Evolutionary conservation across 2,888 invertebrate genomes (phyloP).

Genomic region (Aethes cnicana): DNA sequence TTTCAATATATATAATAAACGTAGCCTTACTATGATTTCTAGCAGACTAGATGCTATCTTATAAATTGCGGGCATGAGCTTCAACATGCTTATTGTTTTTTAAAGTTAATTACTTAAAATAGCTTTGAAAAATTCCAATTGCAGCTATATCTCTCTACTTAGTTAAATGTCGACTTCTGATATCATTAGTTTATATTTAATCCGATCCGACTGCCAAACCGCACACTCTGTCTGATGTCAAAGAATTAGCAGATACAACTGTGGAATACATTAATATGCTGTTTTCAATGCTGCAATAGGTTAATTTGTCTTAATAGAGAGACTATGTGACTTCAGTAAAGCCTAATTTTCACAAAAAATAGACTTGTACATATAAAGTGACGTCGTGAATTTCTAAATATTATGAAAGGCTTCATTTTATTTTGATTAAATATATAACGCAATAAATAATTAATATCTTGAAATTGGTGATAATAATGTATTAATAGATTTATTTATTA

Average conservation of each 20-base stretch:
- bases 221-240: slow-evolving; percentile 29
- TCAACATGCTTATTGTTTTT: slow-evolving; percentile 14
- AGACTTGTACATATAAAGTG: too few relatives aligned
- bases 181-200: neutral
- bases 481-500: slow-evolving; percentile 2
- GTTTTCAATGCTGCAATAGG: too few relatives aligned
- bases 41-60: slow-evolving; percentile 27
- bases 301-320: too few relatives aligned
- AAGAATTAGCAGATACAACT: slow-evolving; percentile 2
- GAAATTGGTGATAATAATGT: slow-evolving; percentile 1
- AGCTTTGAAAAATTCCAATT: slow-evolving; percentile 7
- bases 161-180: neutral
- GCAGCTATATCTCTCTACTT: slow-evolving; percentile 16
- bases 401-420: neutral
- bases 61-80: slow-evolving; percentile 20
- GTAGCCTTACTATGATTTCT: slow-evolving; percentile 25
- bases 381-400: too few relatives aligned
- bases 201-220: neutral
- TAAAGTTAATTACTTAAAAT: slow-evolving; percentile 26
- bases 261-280: too few relatives aligned
- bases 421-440: neutral
- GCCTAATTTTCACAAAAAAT: too few relatives aligned
- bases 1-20: slow-evolving; percentile 23
- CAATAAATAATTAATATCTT: neutral
- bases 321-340: too few relatives aligned